These are phyloP conservation scores for Tenrec ecaudatus DNA, from an alignment of 2,113 vertebrate species.

Conservation along the genomic window DNA sequence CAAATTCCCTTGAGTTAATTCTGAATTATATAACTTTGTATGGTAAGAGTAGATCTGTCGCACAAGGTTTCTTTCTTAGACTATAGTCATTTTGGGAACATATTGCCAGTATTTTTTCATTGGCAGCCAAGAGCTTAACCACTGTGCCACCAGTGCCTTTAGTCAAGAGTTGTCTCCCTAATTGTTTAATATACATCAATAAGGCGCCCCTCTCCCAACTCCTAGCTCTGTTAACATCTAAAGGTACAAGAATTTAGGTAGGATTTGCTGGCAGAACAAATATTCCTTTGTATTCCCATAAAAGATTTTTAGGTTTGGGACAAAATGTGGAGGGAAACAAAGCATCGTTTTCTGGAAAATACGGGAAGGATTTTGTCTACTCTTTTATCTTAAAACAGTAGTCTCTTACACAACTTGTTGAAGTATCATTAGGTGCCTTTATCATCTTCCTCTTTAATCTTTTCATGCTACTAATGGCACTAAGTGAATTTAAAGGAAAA, in stretches of 20 bases:
- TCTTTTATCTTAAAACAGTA: not conserved
- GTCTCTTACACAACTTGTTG: constrained; percentile 24
- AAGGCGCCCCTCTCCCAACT: not conserved
- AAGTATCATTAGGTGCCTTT: not conserved
- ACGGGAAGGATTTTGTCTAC: not conserved
- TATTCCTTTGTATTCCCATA: constrained; percentile 35
- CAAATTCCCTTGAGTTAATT: not conserved
- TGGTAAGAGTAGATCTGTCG: not conserved
- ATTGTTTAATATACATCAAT: not conserved
- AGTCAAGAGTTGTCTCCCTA: not conserved
- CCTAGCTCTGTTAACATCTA: not conserved
- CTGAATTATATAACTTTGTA: not conserved
- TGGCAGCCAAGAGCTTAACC: not conserved
- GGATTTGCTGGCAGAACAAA: constrained; percentile 33
- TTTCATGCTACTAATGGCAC: constrained; percentile 27
- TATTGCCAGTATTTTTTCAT: not conserved
- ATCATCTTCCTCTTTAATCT: constrained; percentile 4
- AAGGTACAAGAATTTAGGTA: not conserved
- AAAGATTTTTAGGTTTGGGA: not conserved
- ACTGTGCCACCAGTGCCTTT: not conserved
- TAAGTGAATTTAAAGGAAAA: not conserved
- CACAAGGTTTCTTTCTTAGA: not conserved
- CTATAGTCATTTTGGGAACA: not conserved
- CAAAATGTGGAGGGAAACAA: not conserved
- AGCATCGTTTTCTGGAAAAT: constrained; percentile 25